Percentiles rank a stretch among this genome's conserved stretches.
These are phyloP conservation scores for Uria aalge DNA, from an alignment of 2,113 vertebrate genomes.

Conservation along the genomic window DNA sequence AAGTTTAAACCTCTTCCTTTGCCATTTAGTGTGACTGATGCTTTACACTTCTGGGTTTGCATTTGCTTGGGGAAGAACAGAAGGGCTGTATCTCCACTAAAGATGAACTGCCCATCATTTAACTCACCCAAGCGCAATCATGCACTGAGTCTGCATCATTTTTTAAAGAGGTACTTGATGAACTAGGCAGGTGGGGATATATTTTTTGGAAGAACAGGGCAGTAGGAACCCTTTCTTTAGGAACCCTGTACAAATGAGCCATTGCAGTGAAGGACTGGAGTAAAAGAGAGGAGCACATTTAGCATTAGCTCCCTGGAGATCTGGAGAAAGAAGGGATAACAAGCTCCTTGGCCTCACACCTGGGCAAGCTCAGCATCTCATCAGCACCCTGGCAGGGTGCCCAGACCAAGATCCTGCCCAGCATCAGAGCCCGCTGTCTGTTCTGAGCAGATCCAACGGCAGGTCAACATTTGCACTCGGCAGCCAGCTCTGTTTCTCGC, in stretches of 20 bases:
- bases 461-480: not conserved
- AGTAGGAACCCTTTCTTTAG: not conserved
- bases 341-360: not conserved
- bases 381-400: not conserved
- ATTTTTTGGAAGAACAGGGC: not conserved
- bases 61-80: not conserved
- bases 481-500: not conserved
- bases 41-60: not conserved
- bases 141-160: no score
- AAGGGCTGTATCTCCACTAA: not conserved
- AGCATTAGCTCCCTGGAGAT: not conserved
- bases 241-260: not conserved
- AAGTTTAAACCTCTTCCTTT: not conserved
- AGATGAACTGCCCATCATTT: no score
- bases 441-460: not conserved
- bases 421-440: not conserved
- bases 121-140: not conserved
- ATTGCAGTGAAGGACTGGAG: not conserved
- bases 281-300: not conserved
- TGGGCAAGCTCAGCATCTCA: not conserved
- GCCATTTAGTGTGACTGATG: fast-evolving
- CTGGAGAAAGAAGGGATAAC: not conserved
- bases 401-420: not conserved
- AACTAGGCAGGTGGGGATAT: not conserved
- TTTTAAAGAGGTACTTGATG: not conserved